phyloP scores from a whole-genome alignment of 1,140 invertebrate species.

The Drosophila leontia region DNA sequence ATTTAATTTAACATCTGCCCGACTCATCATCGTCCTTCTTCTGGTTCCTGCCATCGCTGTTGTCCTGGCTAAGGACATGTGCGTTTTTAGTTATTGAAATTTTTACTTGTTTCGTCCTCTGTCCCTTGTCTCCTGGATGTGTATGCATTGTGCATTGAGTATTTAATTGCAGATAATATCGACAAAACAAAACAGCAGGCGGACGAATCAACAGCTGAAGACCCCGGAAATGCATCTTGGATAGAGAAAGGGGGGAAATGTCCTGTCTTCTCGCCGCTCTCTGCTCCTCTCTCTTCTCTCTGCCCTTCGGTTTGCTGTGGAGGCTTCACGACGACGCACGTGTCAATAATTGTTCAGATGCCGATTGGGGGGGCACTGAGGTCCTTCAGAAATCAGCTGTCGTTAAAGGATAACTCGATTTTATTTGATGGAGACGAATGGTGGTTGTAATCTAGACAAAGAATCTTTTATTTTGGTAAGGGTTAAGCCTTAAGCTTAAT shows the following conservation, averaged over 20 bases:
- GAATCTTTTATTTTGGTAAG: not conserved
- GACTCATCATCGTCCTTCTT: slow-evolving; percentile 38
- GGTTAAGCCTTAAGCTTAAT: not conserved
- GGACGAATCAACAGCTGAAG: slow-evolving; percentile 74
- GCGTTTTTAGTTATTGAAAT: slow-evolving; percentile 83
- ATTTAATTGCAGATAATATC: slow-evolving; percentile 84
- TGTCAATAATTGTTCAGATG: slow-evolving; percentile 78
- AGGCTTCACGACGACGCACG: slow-evolving; percentile 69
- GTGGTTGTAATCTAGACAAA: slow-evolving; percentile 1
- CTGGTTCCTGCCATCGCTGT: too few relatives aligned
- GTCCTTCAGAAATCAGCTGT: slow-evolving; percentile 59
- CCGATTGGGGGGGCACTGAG: slow-evolving; percentile 25
- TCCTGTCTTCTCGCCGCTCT: slow-evolving; percentile 7
- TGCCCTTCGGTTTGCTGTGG: slow-evolving; percentile 31
- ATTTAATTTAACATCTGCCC: slow-evolving; percentile 73
- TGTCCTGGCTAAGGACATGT: slow-evolving; percentile 66
- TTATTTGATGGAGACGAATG: not conserved
- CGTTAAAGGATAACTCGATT: slow-evolving; percentile 3
- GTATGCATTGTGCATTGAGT: slow-evolving; percentile 73
- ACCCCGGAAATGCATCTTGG: slow-evolving; percentile 72
- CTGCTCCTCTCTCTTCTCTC: not conserved
- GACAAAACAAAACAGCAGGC: slow-evolving; percentile 71
- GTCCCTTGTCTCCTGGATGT: slow-evolving; percentile 16
- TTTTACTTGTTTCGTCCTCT: slow-evolving; percentile 79
- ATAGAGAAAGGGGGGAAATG: slow-evolving; percentile 9